These are phyloP conservation scores for Zootoca vivipara DNA, from an alignment of 2,113 vertebrate species.

Conservation along the genomic window DNA sequence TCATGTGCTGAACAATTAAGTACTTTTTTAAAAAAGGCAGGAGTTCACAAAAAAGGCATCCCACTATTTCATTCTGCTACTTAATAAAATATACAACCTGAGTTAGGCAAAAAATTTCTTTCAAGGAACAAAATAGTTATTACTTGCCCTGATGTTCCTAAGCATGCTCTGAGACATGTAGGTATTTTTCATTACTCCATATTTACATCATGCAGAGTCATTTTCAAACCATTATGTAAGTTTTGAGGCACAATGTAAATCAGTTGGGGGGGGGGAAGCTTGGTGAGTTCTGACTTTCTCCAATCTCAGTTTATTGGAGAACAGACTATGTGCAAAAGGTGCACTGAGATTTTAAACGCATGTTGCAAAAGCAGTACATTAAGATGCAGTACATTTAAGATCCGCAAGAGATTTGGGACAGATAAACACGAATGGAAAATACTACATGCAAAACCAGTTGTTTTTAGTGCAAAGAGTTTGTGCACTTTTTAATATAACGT, in stretches of 20 bases:
- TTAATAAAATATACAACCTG: slow-evolving; percentile 55
- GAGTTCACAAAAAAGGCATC: slow-evolving; percentile 45
- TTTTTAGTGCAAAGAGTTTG: background rate
- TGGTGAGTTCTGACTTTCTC: slow-evolving; percentile 26
- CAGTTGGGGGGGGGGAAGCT: slow-evolving; percentile 25
- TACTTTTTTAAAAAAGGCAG: slow-evolving; percentile 50
- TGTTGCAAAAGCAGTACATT: background rate
- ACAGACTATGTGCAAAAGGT: slow-evolving; percentile 42
- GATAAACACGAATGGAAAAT: background rate
- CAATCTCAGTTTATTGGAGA: slow-evolving; percentile 40
- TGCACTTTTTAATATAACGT: background rate
- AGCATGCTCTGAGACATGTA: background rate
- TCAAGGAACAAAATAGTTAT: slow-evolving; percentile 11
- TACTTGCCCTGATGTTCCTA: slow-evolving; percentile 43
- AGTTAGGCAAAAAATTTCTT: slow-evolving; percentile 38
- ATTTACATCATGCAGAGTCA: slow-evolving; percentile 15
- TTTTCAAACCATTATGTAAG: slow-evolving; percentile 26
- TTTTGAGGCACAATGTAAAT: slow-evolving; percentile 39
- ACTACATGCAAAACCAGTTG: slow-evolving; percentile 21
- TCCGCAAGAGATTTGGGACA: background rate
- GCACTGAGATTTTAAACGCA: slow-evolving; percentile 14
- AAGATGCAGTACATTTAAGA: background rate
- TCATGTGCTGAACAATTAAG: slow-evolving; percentile 48
- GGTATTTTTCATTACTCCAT: slow-evolving; percentile 25
- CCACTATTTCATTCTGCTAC: slow-evolving; percentile 23